Evolutionary conservation across 2,888 invertebrate species (phyloP).

Genomic region (Chloroclysta siterata): DNA sequence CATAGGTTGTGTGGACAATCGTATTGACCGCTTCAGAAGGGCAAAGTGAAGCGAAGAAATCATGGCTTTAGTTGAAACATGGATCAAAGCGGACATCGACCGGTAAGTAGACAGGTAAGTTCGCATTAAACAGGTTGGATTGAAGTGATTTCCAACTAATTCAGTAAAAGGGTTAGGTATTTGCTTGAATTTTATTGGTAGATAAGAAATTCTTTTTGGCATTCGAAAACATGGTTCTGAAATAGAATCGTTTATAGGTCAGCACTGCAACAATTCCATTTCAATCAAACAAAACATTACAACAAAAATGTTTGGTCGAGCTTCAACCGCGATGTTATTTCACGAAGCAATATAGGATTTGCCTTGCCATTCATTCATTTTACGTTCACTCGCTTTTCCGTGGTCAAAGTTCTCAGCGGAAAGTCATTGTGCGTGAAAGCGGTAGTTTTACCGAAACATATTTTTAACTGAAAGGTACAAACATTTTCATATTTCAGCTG

Average conservation of each 20-base stretch:
- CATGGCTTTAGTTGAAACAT: constrained; percentile 45
- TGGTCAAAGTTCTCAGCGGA: constrained; percentile 71
- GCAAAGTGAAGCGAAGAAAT: background rate
- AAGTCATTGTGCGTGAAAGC: constrained; percentile 81
- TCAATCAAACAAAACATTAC: background rate
- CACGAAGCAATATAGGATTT: constrained; percentile 17
- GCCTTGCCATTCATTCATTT: constrained; percentile 30
- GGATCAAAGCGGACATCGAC: constrained; percentile 64
- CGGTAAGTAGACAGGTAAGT: constrained; percentile 53
- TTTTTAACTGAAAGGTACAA: constrained; percentile 76
- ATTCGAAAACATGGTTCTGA: background rate
- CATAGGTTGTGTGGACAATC: no score
- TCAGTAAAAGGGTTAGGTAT: constrained; percentile 19
- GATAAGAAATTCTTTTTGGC: background rate
- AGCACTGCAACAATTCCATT: no score
- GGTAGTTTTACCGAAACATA: constrained; percentile 76
- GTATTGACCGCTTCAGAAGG: no score
- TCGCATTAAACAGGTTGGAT: constrained; percentile 48
- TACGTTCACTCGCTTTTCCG: constrained; percentile 39
- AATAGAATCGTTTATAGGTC: background rate
- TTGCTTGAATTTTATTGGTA: constrained; percentile 16
- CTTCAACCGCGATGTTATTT: background rate
- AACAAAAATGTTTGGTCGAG: background rate
- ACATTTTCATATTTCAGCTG: constrained; percentile 81
- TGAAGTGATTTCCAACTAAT: constrained; percentile 33